Evolutionary conservation across 2,113 vertebrate genomes (phyloP), one percentile per base, ranked within the genome.

Genomic region (Haemorhous mexicanus): DNA sequence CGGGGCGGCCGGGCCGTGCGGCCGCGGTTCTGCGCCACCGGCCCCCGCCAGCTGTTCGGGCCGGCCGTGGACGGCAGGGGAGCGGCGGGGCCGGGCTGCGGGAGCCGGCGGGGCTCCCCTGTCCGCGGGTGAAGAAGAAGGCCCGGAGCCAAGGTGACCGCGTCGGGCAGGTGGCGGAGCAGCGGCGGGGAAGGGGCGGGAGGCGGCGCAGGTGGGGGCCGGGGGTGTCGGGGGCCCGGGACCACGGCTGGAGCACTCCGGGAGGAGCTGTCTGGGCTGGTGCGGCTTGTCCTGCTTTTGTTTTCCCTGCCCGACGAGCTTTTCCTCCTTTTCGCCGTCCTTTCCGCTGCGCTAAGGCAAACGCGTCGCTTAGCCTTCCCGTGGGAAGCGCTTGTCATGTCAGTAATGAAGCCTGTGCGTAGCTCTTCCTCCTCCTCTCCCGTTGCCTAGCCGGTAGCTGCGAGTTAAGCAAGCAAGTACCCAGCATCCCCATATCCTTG

Each of bases 231-330:
- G 21, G 17, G 49, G 18, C 23, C 16, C 18, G 24, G 76, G 43
- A 7, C 63, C 5, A 23, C 59, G 9, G 84, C 58, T 7, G 37
- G 56, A n/a, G 83, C 30, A 3, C 30, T 49, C 21, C 11, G 12
- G 52, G 74, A 41, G 19, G 44, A 87, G 74, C 66, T 35, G 41
- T 6, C 37, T 32, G 59, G 12, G n/a, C 49, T 22, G 43, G 63
- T 12, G 41, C 20, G 53, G 27, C 69, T 77, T 18, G 22, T 41
- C 66, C 13, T 24, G 76, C 27, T 32, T 43, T n/a, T n/a, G 55
- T 62, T 80, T 74, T 81, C 87, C 84, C 44, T 91, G 96, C 47
- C 16, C 12, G 84, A 58, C 84, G 68, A 86, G 93, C 69, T 93
- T 95, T 77, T 69, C 35, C 20, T 88, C 33, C 16, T 41, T 52